Evolutionary conservation across 1,140 invertebrate species (phyloP), one percentile per base, ranked within the genome.

Genomic region (Doryteuthis pealeii): DNA sequence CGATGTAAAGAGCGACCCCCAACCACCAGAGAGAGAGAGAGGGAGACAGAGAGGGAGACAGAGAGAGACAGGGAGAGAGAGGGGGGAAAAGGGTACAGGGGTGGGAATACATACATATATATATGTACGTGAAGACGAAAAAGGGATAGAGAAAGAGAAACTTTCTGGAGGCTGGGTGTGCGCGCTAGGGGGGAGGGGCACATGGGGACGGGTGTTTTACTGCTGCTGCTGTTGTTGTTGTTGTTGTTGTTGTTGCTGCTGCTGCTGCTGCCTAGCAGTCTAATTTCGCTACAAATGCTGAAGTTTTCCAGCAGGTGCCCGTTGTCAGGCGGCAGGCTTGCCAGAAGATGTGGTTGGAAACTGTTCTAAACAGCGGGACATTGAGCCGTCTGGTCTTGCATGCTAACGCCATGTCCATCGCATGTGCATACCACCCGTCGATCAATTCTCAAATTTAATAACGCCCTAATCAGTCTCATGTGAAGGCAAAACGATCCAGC

Each of bases 261-360:
- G 26, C 10, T 62, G 18, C 54, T 62, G 54, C 18, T 22, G 18
- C 5, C 54, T 62, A 15, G 26, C 54, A 62, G 54, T 62, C 18
- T 62, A 62, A 62, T 62, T 62, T 62, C 54, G 12, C 26, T 62
- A 62, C 54, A 62, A 62, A 62, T 14, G 4, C 26, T 62, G 54
- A 62, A 62, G 22, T 62, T 62, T 28, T 62, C 54, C 54, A 62
- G 54, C 54, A 62, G 54, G 54, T 62, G 54, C 54, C 54, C 54
- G 54, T n/a, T 28, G 22, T 22, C 18, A 62, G 18, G 26, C 22
- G 54, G 5, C 1, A 15, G 22, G 18, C 54, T 22, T 22, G 54
- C 22, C 22, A n/a, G 22, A 62, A 62, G 22, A 28, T 22, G 26
- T 22, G 54, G 26, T 28, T 62, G 10, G 26, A 62, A 22, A 28